Evolutionary conservation across 2,888 invertebrate genomes (phyloP), one percentile per base, ranked within the genome.

Genomic region (Ditylenchus weischeri): DNA sequence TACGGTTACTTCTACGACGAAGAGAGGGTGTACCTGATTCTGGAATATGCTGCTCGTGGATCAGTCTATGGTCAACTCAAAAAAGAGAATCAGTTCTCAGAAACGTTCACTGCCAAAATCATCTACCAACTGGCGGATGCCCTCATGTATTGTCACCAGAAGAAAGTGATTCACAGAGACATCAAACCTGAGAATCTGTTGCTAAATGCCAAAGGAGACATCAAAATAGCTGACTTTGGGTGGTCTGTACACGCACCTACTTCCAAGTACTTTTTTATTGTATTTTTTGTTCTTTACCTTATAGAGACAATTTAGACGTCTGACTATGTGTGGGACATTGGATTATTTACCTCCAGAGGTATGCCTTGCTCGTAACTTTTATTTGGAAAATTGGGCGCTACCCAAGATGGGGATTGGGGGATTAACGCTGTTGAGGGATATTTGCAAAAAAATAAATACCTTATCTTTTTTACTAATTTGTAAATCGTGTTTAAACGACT

Each of bases 1-100:
- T 93, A 90, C 83, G 94, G 93, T 0, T 96, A 93, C 83, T 98
- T 98, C 80, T 91, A 94, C 81, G 96, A 98, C 83, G 90, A 90
- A 29, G 88, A 89, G 58, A 87, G 95, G 58, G 91, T 96, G 66
- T 96, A 94, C 86, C 87, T 96, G 72, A 93, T 96, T 73, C 86
- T 98, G 69, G 96, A 98, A 86, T 95, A 90, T 85, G 95, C 95
- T 0, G 90, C 92, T 49, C 70, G 76, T 29, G 84, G 84, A 10
- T 77, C 91, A 71, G 85, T 92, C 2, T 96, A 91, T 83, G 90
- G 89, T 82, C 88, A 89, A 79, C 85, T 94, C 58, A 83, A 85
- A 74, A 81, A 76, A 18, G 48, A 71, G n/a, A 70, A 72, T 29
- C 69, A 66, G 48, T 68, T 80, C 6, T 54, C 68, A 6, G 71